Conservation (phyloP, 2,113 vertebrate species). For the Anseranas semipalmata region DNA sequence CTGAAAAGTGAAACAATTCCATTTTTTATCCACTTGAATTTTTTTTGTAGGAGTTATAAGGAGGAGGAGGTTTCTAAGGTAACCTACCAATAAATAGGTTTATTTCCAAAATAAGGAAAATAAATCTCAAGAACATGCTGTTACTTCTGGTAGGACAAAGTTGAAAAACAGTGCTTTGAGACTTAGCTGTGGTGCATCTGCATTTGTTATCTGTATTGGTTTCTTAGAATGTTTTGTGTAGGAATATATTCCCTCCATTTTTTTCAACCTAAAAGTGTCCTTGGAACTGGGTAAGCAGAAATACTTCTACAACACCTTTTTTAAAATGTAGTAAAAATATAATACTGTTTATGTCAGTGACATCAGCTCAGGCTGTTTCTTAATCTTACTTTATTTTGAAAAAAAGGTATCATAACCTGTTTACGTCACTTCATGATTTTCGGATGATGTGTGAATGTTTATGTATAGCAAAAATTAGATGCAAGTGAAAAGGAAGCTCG, state of each 20-base stretch:
- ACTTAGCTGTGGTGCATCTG: neutral
- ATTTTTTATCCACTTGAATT: neutral
- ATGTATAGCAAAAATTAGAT: neutral
- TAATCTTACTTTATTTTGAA: neutral
- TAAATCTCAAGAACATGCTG: neutral
- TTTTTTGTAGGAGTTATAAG: neutral
- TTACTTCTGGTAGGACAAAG: neutral
- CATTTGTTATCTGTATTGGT: neutral
- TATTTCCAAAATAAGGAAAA: slow-evolving; percentile 36
- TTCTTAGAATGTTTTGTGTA: neutral
- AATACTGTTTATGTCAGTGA: neutral
- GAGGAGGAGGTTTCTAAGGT: slow-evolving; percentile 27
- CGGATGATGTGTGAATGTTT: neutral
- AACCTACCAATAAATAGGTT: slow-evolving; percentile 29
- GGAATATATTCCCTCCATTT: neutral
- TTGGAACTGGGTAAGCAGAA: neutral
- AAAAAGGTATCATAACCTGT: neutral
- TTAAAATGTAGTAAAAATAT: neutral
- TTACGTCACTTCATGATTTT: neutral
- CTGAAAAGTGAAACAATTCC: neutral
- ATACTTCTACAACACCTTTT: neutral
- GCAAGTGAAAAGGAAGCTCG: neutral
- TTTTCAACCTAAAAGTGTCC: neutral
- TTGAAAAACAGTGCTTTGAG: neutral
- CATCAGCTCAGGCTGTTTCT: neutral